Conservation (phyloP, 2,888 invertebrate genomes). For the Iphiclides podalirius region DNA sequence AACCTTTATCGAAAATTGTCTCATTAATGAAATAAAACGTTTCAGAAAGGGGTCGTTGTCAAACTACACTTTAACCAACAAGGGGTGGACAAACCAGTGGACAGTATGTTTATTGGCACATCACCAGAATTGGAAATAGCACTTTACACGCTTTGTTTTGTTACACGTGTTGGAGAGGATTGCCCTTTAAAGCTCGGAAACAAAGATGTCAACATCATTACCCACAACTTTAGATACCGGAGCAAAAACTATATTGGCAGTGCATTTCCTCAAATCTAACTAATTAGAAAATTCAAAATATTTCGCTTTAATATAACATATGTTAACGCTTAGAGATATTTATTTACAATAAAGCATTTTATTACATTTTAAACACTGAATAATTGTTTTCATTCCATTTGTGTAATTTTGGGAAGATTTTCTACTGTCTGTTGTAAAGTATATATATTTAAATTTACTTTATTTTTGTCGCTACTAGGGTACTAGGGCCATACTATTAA, state of each 20-base stretch:
- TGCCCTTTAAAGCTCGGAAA: constrained; percentile 88
- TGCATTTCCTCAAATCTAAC: constrained; percentile 88
- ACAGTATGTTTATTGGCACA: constrained; percentile 89
- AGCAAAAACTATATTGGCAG: constrained; percentile 90
- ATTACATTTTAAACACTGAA: too few relatives aligned
- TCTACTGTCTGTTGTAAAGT: too few relatives aligned
- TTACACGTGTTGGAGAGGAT: constrained; percentile 85
- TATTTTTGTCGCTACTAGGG: too few relatives aligned
- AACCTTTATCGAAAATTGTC: background rate
- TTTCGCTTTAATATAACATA: too few relatives aligned
- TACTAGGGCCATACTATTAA: too few relatives aligned
- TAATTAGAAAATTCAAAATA: constrained; percentile 8
- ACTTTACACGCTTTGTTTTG: constrained; percentile 92
- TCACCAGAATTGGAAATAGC: constrained; percentile 96
- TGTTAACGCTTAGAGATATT: too few relatives aligned
- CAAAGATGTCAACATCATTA: constrained; percentile 85
- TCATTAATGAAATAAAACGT: constrained; percentile 24
- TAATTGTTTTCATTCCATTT: too few relatives aligned
- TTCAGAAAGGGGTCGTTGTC: constrained; percentile 87
- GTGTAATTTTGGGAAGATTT: too few relatives aligned
- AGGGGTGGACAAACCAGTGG: constrained; percentile 87
- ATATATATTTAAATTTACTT: too few relatives aligned
- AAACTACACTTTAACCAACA: constrained; percentile 87
- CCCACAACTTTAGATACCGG: constrained; percentile 86
- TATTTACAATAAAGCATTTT: too few relatives aligned